A percentile compares a stretch with the other conserved stretches of the same genome.
Evolutionary conservation across 2,113 vertebrate species (phyloP).

Genomic region (Fukomys damarensis): DNA sequence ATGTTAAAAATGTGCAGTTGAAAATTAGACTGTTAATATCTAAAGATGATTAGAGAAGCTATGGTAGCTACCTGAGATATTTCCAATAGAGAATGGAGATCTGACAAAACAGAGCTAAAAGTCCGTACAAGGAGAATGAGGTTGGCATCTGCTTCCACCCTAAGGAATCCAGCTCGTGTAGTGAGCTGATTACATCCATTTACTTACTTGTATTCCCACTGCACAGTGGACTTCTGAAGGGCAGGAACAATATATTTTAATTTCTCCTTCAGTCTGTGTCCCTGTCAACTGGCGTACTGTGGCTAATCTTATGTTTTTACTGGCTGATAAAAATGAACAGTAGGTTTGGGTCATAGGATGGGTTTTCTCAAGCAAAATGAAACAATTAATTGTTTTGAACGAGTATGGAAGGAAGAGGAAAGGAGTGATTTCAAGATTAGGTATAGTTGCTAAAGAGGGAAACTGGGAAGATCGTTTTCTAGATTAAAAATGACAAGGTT

Average conservation of each 20-base stretch:
- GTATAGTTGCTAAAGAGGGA: background rate
- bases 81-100: background rate
- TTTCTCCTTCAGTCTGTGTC: background rate
- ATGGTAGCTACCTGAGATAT: background rate
- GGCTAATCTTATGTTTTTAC: background rate
- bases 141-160: background rate
- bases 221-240: background rate
- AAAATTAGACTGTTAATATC: background rate
- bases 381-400: background rate
- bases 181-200: background rate
- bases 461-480: constrained; percentile 4
- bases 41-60: constrained; percentile 11
- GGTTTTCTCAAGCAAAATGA: background rate
- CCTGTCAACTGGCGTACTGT: background rate
- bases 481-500: constrained; percentile 39
- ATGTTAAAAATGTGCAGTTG: background rate
- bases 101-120: constrained; percentile 6
- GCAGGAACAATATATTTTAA: background rate
- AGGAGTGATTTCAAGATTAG: background rate
- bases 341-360: background rate
- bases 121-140: background rate
- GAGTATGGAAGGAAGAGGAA: background rate
- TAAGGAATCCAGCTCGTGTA: background rate
- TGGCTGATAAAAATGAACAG: background rate
- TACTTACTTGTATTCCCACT: background rate